Percentiles rank a stretch among this genome's conserved stretches.
These are phyloP conservation scores for Leptosomus discolor DNA, from an alignment of 2,113 vertebrate genomes.

Conservation along the genomic window DNA sequence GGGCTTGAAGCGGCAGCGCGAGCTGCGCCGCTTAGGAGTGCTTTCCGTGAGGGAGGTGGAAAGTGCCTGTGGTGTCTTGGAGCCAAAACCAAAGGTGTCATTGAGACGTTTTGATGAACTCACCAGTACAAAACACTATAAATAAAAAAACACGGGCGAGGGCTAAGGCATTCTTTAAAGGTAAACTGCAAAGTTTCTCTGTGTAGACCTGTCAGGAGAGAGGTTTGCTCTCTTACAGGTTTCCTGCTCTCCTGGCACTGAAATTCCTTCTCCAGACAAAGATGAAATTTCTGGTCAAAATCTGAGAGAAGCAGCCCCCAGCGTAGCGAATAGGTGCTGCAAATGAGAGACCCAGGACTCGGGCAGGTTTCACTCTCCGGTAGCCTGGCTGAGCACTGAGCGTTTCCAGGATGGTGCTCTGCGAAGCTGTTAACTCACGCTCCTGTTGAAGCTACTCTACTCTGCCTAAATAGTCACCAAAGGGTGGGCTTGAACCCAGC, in stretches of 20 bases:
- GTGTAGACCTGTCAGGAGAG: not conserved
- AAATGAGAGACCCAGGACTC: not conserved
- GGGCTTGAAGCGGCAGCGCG: not conserved
- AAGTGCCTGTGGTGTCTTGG: fast-evolving
- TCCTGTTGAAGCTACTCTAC: not conserved
- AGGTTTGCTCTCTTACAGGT: not conserved
- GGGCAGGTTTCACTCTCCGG: not conserved
- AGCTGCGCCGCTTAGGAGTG: fast-evolving
- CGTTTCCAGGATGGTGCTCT: not conserved
- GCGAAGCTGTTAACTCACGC: not conserved
- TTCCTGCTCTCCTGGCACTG: not conserved
- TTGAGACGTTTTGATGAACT: not conserved
- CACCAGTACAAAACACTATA: not conserved
- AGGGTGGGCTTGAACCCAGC: not conserved
- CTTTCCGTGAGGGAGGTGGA: not conserved
- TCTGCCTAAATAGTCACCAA: not conserved
- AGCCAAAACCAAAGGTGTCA: no score
- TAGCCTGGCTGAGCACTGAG: not conserved
- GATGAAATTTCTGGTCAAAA: not conserved
- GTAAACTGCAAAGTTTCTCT: not conserved
- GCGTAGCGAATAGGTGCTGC: not conserved
- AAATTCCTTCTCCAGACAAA: not conserved
- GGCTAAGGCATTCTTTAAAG: not conserved
- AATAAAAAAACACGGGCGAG: not conserved
- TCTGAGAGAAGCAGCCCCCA: not conserved